phyloP scores from a whole-genome alignment of 2,113 vertebrate genomes.

The Scophthalmus maximus region DNA sequence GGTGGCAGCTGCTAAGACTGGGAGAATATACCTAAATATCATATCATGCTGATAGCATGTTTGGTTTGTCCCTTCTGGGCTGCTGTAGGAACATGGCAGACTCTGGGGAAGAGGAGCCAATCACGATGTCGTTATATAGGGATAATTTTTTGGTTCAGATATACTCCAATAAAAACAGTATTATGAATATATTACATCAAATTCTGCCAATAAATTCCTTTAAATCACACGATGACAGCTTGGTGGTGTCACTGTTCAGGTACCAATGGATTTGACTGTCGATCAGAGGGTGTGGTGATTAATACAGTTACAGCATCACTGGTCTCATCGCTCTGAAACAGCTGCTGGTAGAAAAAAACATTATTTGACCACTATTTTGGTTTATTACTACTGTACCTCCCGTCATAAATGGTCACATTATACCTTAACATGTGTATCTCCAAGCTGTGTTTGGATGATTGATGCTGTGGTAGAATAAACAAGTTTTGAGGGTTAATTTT shows the following conservation, averaged over 20 bases:
- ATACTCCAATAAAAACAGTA: background rate
- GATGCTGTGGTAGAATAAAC: background rate
- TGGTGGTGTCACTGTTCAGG: too few relatives aligned
- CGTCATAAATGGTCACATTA: too few relatives aligned
- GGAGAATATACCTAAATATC: background rate
- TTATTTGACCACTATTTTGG: too few relatives aligned
- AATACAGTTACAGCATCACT: background rate
- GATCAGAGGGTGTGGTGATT: too few relatives aligned
- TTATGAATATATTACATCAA: too few relatives aligned
- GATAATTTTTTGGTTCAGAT: background rate
- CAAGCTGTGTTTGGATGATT: background rate
- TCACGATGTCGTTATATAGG: background rate
- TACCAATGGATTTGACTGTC: background rate
- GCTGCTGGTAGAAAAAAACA: too few relatives aligned
- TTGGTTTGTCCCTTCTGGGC: background rate
- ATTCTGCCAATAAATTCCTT: background rate
- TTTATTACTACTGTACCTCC: background rate
- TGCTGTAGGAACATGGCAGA: background rate
- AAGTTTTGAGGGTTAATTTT: background rate
- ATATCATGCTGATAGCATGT: background rate
- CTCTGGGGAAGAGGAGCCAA: background rate
- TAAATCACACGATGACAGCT: too few relatives aligned
- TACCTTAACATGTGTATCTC: background rate
- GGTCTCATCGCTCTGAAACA: background rate
- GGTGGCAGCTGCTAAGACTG: background rate